Percentiles rank a stretch among this genome's conserved stretches.
phyloP scores from a whole-genome alignment of 2,113 vertebrate genomes.

The Micronycteris hirsuta region DNA sequence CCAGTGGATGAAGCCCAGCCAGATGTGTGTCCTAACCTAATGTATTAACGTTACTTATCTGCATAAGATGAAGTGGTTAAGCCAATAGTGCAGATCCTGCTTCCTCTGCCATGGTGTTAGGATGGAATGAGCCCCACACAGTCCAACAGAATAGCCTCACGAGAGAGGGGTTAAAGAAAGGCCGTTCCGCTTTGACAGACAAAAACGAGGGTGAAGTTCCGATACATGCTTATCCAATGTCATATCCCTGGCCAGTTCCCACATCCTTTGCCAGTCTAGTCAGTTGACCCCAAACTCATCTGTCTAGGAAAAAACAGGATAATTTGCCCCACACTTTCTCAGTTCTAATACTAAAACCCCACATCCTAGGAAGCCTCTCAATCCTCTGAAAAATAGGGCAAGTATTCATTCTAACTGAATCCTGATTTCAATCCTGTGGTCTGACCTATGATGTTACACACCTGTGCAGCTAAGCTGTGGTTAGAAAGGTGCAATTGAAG shows the following conservation, averaged over 20 bases:
- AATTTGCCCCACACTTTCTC: not conserved
- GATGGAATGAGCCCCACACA: not conserved
- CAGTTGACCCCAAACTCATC: not conserved
- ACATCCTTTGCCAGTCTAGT: not conserved
- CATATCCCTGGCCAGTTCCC: not conserved
- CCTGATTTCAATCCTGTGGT: not conserved
- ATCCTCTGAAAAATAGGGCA: not conserved
- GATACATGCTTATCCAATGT: not conserved
- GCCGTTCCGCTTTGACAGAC: not conserved
- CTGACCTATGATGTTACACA: not conserved
- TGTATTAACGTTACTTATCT: not conserved
- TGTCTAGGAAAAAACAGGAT: not conserved
- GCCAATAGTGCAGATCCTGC: not conserved
- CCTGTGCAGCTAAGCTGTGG: not conserved
- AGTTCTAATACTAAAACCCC: not conserved
- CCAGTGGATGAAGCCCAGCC: slow-evolving; percentile 8
- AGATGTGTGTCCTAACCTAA: slow-evolving; percentile 2
- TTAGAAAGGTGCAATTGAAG: not conserved
- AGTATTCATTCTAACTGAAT: not conserved
- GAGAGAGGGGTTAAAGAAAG: not conserved
- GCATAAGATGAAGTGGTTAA: slow-evolving; percentile 17
- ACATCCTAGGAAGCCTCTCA: not conserved
- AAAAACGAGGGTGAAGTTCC: not conserved
- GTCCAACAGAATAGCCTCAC: not conserved
- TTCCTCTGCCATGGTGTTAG: not conserved